Evolutionary conservation across 2,113 vertebrate genomes (phyloP).

Genomic region (Cnemophilus loriae): DNA sequence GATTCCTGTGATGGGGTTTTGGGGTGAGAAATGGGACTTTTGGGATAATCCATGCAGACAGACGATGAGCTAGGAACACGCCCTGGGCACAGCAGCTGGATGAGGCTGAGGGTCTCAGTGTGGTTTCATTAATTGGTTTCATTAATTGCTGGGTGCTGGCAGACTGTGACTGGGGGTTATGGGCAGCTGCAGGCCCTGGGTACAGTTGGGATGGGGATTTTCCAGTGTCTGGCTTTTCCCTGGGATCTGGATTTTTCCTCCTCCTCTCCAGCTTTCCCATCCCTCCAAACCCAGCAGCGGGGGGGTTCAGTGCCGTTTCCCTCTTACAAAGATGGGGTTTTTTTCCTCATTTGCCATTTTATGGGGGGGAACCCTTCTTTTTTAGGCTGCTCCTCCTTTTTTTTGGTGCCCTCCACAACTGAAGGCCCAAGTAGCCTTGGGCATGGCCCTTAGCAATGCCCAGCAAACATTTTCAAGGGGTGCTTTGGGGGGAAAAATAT

Average conservation of each 20-base stretch:
- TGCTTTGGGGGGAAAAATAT: neutral
- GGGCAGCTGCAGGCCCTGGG: neutral
- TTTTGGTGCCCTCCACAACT: neutral
- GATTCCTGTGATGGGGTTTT: neutral
- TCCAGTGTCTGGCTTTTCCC: neutral
- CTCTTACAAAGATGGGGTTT: accelerated
- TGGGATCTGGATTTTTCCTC: neutral
- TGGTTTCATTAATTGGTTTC: neutral
- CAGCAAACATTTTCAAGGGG: neutral
- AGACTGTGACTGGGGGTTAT: accelerated
- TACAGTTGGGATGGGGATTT: neutral
- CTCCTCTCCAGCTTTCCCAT: neutral
- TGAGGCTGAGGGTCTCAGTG: neutral
- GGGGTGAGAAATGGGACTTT: neutral
- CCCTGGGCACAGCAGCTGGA: neutral
- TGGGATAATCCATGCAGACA: accelerated
- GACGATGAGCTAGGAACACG: accelerated
- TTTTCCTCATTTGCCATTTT: neutral
- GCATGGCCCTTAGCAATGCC: neutral
- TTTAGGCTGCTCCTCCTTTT: neutral
- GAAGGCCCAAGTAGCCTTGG: neutral
- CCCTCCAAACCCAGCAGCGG: neutral
- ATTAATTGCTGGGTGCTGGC: neutral
- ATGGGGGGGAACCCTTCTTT: accelerated
- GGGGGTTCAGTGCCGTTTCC: accelerated